These are phyloP conservation scores for Epinotia bilunana DNA, from an alignment of 2,888 invertebrate genomes.

Conservation along the genomic window DNA sequence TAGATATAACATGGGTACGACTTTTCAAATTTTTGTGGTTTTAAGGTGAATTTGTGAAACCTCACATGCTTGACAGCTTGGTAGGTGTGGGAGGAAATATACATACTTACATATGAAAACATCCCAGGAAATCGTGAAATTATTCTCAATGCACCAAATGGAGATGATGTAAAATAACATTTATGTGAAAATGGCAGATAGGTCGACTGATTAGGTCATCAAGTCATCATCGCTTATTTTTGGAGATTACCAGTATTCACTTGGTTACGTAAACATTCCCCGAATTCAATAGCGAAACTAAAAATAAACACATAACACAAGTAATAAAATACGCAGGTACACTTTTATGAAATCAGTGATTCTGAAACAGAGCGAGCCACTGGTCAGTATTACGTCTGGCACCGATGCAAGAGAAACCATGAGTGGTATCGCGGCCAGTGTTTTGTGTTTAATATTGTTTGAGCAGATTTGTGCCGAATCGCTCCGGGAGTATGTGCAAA, in stretches of 20 bases:
- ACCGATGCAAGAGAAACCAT: conserved; percentile 1
- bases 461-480: background rate
- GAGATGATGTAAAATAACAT: no score
- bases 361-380: background rate
- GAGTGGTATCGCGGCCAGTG: background rate
- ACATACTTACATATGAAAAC: no score
- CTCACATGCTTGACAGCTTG: no score
- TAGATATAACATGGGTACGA: no score
- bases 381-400: background rate
- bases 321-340: background rate
- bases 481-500: background rate
- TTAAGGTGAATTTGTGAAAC: no score
- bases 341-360: background rate
- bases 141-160: background rate
- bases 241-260: background rate
- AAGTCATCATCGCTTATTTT: background rate
- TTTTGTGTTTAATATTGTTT: background rate
- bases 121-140: no score
- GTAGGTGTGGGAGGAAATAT: no score
- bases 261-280: background rate
- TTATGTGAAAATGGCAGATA: no score
- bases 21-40: no score
- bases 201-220: background rate
- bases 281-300: background rate
- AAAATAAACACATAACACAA: background rate